These are phyloP conservation scores for Ochropleura leucogaster DNA, from an alignment of 2,888 invertebrate species.

Conservation along the genomic window DNA sequence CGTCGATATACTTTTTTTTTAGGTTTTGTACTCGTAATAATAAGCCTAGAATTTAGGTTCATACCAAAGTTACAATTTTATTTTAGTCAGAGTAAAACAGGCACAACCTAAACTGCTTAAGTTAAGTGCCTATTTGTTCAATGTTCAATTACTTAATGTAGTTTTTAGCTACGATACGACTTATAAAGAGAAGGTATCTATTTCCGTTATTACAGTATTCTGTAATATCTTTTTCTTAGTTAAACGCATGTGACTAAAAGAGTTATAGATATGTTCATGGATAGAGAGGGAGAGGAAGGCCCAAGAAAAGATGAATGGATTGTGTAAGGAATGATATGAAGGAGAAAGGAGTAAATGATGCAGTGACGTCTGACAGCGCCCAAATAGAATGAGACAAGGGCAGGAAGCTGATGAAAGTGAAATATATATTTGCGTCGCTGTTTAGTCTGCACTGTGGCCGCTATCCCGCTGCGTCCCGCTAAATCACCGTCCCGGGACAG, in stretches of 20 bases:
- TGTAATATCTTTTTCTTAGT: no score
- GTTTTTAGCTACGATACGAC: background rate
- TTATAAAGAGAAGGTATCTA: background rate
- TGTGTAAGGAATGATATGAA: no score
- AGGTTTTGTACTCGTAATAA: background rate
- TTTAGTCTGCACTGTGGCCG: constrained; percentile 16
- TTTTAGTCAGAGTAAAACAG: background rate
- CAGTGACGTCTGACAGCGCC: no score
- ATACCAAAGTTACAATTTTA: background rate
- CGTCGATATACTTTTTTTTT: background rate
- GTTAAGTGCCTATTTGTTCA: background rate
- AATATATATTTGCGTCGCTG: constrained; percentile 14
- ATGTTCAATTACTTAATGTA: background rate
- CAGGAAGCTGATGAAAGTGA: no score
- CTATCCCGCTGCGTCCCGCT: constrained; percentile 46
- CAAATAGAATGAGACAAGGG: no score
- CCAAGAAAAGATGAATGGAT: no score
- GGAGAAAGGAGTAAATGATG: no score
- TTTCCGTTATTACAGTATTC: background rate
- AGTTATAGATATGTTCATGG: no score
- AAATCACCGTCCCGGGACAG: constrained; percentile 65
- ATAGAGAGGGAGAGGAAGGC: no score
- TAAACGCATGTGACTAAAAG: no score
- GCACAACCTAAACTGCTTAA: background rate
- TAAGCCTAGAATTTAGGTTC: background rate